Conservation (phyloP, 1,140 invertebrate genomes). For the Paraescarpia echinospica region DNA sequence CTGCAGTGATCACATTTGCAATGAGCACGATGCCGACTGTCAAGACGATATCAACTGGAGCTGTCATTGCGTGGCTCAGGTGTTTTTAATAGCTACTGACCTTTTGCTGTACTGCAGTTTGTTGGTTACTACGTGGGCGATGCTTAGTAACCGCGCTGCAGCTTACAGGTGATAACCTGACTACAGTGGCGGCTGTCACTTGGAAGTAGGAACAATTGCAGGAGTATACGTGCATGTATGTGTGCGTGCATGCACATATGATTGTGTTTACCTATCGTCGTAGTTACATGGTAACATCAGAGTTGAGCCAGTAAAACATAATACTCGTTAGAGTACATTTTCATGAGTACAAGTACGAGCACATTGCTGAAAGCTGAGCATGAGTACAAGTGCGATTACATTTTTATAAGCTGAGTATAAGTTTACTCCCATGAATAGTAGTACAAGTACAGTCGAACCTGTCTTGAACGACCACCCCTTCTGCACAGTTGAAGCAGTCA, state of each 20-base stretch:
- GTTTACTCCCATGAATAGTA: too few species aligned
- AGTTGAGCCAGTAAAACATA: neutral
- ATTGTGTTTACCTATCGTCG: too few species aligned
- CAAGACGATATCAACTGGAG: neutral
- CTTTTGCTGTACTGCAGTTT: neutral
- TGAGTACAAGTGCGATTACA: too few species aligned
- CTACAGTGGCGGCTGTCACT: neutral
- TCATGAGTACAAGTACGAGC: too few species aligned
- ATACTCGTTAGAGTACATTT: neutral
- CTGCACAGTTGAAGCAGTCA: too few species aligned
- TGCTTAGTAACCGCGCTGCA: neutral
- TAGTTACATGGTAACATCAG: neutral
- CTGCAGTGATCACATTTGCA: neutral
- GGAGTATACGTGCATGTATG: neutral
- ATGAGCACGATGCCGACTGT: neutral
- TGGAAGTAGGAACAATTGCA: neutral
- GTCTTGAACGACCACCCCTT: too few species aligned
- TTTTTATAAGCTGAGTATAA: too few species aligned
- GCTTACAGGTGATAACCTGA: neutral
- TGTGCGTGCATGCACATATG: neutral
- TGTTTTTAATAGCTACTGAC: neutral
- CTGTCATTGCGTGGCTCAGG: neutral
- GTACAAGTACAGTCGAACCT: too few species aligned
- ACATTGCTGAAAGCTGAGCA: too few species aligned
- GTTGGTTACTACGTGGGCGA: neutral